Percentiles rank a stretch among this genome's conserved stretches.
Evolutionary conservation across 2,113 vertebrate genomes (phyloP).

Genomic region (Planiliza haematocheilus): DNA sequence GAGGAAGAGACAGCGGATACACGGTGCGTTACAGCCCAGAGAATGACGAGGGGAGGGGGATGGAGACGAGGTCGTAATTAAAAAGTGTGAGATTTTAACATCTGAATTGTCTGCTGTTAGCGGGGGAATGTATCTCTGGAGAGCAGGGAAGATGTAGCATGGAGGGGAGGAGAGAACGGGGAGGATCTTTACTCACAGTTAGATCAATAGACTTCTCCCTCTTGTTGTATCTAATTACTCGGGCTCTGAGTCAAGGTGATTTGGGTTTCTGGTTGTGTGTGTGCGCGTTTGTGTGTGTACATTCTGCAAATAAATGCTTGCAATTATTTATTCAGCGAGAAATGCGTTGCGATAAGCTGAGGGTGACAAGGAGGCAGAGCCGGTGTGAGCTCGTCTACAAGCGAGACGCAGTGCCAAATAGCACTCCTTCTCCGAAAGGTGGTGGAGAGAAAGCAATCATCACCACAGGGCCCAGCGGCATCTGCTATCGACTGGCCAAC

Average conservation of each 20-base stretch:
- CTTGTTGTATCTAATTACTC: slow-evolving; percentile 68
- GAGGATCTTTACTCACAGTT: slow-evolving; percentile 56
- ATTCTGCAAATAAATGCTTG: slow-evolving; percentile 6
- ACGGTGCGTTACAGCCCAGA: neutral
- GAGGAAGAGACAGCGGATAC: neutral
- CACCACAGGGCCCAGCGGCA: slow-evolving; percentile 57
- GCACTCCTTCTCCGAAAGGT: slow-evolving; percentile 43
- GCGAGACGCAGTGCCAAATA: slow-evolving; percentile 35
- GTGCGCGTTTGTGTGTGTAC: neutral
- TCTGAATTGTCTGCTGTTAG: slow-evolving; percentile 56
- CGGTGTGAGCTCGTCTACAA: neutral
- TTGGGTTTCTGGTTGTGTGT: slow-evolving; percentile 19
- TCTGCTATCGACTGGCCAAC: slow-evolving; percentile 71
- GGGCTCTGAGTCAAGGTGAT: slow-evolving; percentile 56
- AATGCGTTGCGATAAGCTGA: slow-evolving; percentile 30
- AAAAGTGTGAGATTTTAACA: slow-evolving; percentile 67
- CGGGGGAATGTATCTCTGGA: slow-evolving; percentile 53
- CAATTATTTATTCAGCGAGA: slow-evolving; percentile 35
- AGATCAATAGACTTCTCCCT: slow-evolving; percentile 70
- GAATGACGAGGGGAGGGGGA: slow-evolving; percentile 17
- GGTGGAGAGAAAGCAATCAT: slow-evolving; percentile 68
- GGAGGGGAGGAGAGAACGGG: slow-evolving; percentile 20
- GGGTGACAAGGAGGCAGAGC: slow-evolving; percentile 25
- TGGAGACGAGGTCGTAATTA: slow-evolving; percentile 59
- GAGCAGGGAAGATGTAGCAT: slow-evolving; percentile 20